These are phyloP conservation scores for Drosophila dives DNA, from an alignment of 2,888 invertebrate genomes.

Conservation along the genomic window DNA sequence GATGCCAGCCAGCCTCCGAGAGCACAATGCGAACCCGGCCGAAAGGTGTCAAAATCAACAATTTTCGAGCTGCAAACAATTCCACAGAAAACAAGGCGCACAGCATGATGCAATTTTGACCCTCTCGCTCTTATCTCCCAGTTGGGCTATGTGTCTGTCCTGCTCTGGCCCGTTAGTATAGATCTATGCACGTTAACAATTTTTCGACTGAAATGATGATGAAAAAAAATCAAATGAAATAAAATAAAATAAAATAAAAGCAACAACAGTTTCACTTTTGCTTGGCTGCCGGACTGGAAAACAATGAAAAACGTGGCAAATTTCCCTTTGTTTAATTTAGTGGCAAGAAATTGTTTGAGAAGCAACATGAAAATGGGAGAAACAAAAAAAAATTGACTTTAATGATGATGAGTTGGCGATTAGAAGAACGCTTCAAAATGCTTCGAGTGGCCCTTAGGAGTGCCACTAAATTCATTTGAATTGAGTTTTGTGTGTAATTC, in stretches of 20 bases:
- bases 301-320: slow-evolving; percentile 82
- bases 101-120: slow-evolving; percentile 81
- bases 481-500: slow-evolving; percentile 36
- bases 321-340: slow-evolving; percentile 77
- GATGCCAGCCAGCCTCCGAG: slow-evolving; percentile 45
- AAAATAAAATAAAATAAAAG: slow-evolving; percentile 28
- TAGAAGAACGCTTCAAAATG: slow-evolving; percentile 65
- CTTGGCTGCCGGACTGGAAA: slow-evolving; percentile 47
- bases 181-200: slow-evolving; percentile 39
- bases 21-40: slow-evolving; percentile 62
- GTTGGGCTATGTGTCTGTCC: neutral
- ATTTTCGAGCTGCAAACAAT: slow-evolving; percentile 79
- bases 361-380: slow-evolving; percentile 46
- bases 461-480: slow-evolving; percentile 72
- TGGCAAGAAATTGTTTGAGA: slow-evolving; percentile 66
- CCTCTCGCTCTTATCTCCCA: slow-evolving; percentile 11
- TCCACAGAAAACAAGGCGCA: slow-evolving; percentile 71
- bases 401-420: slow-evolving; percentile 84
- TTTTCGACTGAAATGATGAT: slow-evolving; percentile 53
- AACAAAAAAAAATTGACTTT: slow-evolving; percentile 80
- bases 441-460: slow-evolving; percentile 47
- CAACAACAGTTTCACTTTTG: slow-evolving; percentile 74
- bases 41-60: slow-evolving; percentile 84
- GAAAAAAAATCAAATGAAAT: slow-evolving; percentile 24
- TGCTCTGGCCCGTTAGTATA: slow-evolving; percentile 13